Evolutionary conservation across 1,140 invertebrate genomes (phyloP), one percentile per base, ranked within the genome.

Genomic region (Drosophila pachea): DNA sequence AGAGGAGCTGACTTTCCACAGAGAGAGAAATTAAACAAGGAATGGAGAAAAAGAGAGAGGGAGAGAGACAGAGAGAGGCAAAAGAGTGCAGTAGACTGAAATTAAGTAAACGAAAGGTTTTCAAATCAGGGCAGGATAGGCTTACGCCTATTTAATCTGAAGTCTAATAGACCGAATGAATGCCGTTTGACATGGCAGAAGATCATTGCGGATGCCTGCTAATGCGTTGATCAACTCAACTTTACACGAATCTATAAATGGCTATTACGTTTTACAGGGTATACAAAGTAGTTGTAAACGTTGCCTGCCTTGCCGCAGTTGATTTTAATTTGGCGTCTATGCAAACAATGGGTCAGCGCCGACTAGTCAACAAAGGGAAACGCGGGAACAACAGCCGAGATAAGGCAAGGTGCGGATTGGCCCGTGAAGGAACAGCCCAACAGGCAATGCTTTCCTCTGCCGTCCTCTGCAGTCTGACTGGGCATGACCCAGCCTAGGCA

Each of bases 261-360:
- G 36, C 8, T 43, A 43, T 32, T 0, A n/a, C 12, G 12, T 12
- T 40, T 29, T 77, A 48, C 63, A 78, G 76, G 69, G 52, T 71
- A 53, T 63, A 29, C 8, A 53, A 77, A 75, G 60, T 68, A 55
- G 67, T 58, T 84, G 61, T 43, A 49, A 65, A 60, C 36, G 47
- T 42, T 61, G 58, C 48, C 22, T 54, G 5, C 0, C 38, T 22
- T 52, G 55, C 53, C 49, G 63, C n/a, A 35, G 68, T 55, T 66
- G 65, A 55, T 86, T 84, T 84, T 84, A 84, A 84, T 84, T 84
- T 84, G 71, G 77, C 81, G 81, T 74, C 76, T 81, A 77, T 73
- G 81, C 81, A 84, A 84, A 84, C 81, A 84, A 84, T 86, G 74
- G 81, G 49, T 67, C 35, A 76, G 73, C 68, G 68, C 52, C 81